A percentile compares a stretch with the other conserved stretches of the same genome.
phyloP scores from a whole-genome alignment of 2,113 vertebrate genomes.

The Ia io region DNA sequence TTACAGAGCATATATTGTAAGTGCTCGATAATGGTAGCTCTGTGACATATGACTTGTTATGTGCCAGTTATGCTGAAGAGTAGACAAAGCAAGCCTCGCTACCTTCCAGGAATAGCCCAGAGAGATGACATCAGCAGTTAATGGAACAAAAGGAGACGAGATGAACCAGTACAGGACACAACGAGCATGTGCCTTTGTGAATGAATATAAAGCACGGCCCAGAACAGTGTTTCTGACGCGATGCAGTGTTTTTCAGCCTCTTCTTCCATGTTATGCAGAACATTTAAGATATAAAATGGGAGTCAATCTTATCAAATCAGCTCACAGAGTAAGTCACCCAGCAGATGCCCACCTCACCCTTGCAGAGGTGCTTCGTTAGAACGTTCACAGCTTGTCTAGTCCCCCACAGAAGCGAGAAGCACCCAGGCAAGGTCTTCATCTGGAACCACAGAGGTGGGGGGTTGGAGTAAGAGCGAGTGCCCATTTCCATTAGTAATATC shows the following conservation, averaged over 20 bases:
- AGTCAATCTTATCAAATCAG: constrained; percentile 30
- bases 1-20: not conserved
- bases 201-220: not conserved
- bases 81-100: not conserved
- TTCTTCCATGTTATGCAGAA: not conserved
- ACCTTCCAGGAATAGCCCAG: not conserved
- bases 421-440: not conserved
- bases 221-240: not conserved
- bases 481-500: not conserved
- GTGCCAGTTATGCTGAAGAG: not conserved
- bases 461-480: not conserved
- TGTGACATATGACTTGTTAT: not conserved
- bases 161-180: not conserved
- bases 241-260: not conserved
- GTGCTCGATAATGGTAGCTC: not conserved
- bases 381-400: not conserved
- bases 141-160: not conserved
- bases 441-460: not conserved
- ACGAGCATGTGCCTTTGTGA: not conserved
- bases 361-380: not conserved
- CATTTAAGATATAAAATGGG: not conserved
- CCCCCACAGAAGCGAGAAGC: not conserved
- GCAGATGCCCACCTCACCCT: not conserved
- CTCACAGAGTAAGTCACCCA: not conserved
- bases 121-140: not conserved